Evolutionary conservation across 2,797 vertebrate species (phyloP), one percentile per base, ranked within the genome.

Genomic region (Pseudopleuronectes americanus): DNA sequence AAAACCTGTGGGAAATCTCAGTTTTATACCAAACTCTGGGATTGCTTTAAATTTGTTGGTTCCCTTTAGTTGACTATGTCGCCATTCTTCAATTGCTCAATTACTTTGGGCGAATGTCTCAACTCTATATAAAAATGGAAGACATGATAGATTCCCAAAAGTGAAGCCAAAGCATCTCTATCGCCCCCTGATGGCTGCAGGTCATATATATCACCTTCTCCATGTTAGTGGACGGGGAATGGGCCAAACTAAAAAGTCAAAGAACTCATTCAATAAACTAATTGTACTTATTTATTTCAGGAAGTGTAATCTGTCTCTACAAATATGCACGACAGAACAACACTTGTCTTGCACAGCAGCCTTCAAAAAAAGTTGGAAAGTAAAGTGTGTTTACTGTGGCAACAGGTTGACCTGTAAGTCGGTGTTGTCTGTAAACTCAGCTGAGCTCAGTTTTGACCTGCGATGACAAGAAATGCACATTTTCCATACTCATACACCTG

Each of bases 361-460:
- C 19, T 41, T 58, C 26, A n/a, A 57, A 68, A 61, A 61, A 28
- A 56, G 17, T 31, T 54, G 10, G 23, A 17, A 64, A 28, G 21
- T 21, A 48, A 31, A 16, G 16, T 6, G 43, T 87, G 84, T 89
- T 89, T 83, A 28, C 65, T 64, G 73, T 64, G 8, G 24, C 64
- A 79, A 84, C 74, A 87, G 23, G 7, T 74, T 64, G n/a, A 52
- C 9, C 12, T 2, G 36, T 84, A 28, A 48, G 57, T 43, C 21
- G 1, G 14, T 86, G 73, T 86, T 84, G 57, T 71, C 52, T 71
- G 66, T 84, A 80, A 81, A 86, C 64, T 7, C 0, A 2, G 21
- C 3, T 47, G 47, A 77, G 60, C 56, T 54, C 60, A 3, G 26
- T 23, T 45, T 55, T 61, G 19, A 71, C 67, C 69, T 70, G 49